A percentile compares a stretch with the other conserved stretches of the same genome.
Evolutionary conservation across 2,113 vertebrate species (phyloP).

Genomic region (Ceuthmochares aereus): DNA sequence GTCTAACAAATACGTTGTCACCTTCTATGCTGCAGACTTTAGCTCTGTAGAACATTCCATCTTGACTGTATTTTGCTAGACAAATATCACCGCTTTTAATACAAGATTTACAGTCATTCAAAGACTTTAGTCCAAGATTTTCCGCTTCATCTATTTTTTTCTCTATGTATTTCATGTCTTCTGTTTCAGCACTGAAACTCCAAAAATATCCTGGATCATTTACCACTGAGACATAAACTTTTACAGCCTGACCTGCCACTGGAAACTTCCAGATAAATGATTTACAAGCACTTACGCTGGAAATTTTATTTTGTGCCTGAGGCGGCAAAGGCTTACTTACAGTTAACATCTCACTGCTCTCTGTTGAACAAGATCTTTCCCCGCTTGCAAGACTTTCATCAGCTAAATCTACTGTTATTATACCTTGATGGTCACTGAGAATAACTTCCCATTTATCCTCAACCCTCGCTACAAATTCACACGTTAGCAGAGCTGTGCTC

Average conservation of each 20-base stretch:
- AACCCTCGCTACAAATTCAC: conserved; percentile 82
- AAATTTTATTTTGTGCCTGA: neutral
- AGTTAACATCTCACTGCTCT: neutral
- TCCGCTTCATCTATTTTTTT: conserved; percentile 71
- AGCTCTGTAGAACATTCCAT: conserved; percentile 86
- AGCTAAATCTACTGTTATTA: conserved; percentile 70
- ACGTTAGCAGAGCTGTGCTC: conserved; percentile 72
- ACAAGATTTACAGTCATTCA: neutral
- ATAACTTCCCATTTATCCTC: conserved; percentile 85
- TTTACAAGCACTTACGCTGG: neutral
- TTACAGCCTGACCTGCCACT: conserved; percentile 72
- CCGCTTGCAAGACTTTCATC: neutral
- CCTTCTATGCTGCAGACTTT: conserved; percentile 71
- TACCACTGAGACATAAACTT: conserved; percentile 77
- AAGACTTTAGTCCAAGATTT: neutral
- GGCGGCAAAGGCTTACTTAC: neutral
- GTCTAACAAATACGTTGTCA: conserved; percentile 72
- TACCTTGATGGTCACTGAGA: conserved; percentile 77
- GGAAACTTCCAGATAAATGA: conserved; percentile 74
- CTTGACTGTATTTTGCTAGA: conserved; percentile 81
- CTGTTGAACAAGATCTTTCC: neutral
- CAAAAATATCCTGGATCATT: conserved; percentile 86
- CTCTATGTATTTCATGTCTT: conserved; percentile 78
- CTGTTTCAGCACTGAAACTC: conserved; percentile 79
- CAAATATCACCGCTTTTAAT: conserved; percentile 79